phyloP scores from a whole-genome alignment of 2,888 invertebrate genomes.

The Cephus rjabovi region DNA sequence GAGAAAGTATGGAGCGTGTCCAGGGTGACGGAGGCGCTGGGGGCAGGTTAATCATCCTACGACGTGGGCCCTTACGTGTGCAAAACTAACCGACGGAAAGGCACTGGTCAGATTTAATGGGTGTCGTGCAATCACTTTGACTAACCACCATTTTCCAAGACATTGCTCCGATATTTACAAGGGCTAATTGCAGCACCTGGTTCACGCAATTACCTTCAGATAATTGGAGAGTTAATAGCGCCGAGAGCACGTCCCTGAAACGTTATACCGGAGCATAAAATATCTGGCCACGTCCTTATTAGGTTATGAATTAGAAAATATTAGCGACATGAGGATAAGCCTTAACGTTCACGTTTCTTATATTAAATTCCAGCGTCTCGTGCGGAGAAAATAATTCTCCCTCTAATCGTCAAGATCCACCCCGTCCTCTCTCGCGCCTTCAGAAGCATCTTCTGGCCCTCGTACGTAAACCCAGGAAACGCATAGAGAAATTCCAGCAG shows the following conservation, averaged over 20 bases:
- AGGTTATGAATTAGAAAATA: neutral
- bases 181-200: no score
- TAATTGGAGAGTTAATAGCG: no score
- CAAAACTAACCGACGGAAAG: no score
- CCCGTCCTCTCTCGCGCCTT: neutral
- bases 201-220: no score
- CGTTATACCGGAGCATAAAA: neutral
- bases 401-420: neutral
- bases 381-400: neutral
- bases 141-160: neutral
- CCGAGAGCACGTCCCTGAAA: no score
- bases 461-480: neutral
- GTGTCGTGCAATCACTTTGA: no score
- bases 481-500: neutral
- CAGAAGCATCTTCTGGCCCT: no score
- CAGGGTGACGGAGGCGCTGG: neutral
- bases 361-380: neutral
- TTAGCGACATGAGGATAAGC: neutral
- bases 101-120: no score
- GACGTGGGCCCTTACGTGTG: neutral
- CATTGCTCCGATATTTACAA: neutral
- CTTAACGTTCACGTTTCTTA: neutral
- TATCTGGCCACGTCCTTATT: neutral
- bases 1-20: neutral
- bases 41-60: neutral